Percentiles rank a stretch among this genome's conserved stretches.
These are phyloP conservation scores for Parazoanthus atlanticus DNA, from an alignment of 92 coral and sea anemone genomes.

Conservation along the genomic window DNA sequence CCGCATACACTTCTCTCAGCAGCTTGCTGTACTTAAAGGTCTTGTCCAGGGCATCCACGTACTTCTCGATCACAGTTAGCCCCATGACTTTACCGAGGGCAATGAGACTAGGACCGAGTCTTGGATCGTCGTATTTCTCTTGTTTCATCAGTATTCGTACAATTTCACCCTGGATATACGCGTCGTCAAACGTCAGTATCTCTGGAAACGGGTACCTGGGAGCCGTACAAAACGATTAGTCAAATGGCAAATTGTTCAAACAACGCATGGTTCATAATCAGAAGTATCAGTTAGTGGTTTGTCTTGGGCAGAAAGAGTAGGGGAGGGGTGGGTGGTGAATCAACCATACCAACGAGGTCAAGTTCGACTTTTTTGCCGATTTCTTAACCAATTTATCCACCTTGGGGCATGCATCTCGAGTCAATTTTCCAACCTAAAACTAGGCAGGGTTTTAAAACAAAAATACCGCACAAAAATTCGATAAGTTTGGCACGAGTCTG, in stretches of 20 bases:
- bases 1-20: constrained; percentile 86
- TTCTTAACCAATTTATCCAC: no score
- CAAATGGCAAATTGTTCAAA: neutral
- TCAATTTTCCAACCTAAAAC: no score
- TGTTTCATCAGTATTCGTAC: constrained; percentile 92
- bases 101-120: constrained; percentile 86
- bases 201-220: constrained; percentile 67
- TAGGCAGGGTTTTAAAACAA: no score
- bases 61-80: constrained; percentile 91
- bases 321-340: no score
- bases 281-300: no score
- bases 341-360: no score
- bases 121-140: constrained; percentile 81
- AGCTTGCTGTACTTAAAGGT: constrained; percentile 95
- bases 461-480: no score
- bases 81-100: constrained; percentile 95
- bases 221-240: neutral
- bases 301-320: no score
- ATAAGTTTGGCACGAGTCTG: no score
- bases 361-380: no score
- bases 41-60: constrained; percentile 94
- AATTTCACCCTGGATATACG: constrained; percentile 95
- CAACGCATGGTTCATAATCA: neutral
- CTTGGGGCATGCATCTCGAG: no score
- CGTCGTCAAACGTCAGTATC: constrained; percentile 89